These are phyloP conservation scores for Parazoanthus darwini DNA, from an alignment of 92 coral and sea anemone species.

Conservation along the genomic window DNA sequence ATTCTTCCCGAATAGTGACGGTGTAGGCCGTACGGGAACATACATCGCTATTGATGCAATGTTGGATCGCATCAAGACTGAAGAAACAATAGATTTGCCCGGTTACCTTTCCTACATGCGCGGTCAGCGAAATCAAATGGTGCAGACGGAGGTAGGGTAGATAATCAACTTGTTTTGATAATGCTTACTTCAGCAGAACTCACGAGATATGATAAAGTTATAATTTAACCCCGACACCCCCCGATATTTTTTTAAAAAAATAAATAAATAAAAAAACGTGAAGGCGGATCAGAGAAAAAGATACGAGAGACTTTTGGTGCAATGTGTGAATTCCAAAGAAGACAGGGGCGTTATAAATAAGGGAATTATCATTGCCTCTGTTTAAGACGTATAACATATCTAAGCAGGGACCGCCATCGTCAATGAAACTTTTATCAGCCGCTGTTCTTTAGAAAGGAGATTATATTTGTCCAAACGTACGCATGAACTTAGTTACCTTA, in stretches of 20 bases:
- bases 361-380: too few species aligned
- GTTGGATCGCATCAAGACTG: slow-evolving; percentile 50
- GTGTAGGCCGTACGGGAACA: slow-evolving; percentile 73
- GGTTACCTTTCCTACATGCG: slow-evolving; percentile 61
- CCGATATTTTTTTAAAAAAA: too few species aligned
- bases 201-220: background rate
- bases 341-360: too few species aligned
- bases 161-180: background rate
- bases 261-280: too few species aligned
- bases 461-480: background rate
- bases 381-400: too few species aligned
- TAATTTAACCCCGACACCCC: too few species aligned
- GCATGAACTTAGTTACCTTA: background rate
- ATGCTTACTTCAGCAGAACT: background rate
- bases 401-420: too few species aligned
- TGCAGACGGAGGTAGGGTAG: slow-evolving; percentile 51
- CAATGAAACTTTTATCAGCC: too few species aligned
- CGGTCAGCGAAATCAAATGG: slow-evolving; percentile 63
- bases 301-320: too few species aligned
- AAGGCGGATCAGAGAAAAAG: too few species aligned
- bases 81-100: slow-evolving; percentile 47
- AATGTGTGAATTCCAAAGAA: too few species aligned
- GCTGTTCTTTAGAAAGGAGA: background rate
- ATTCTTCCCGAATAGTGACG: slow-evolving; percentile 45
- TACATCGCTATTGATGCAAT: slow-evolving; percentile 74